Conservation (phyloP, 1,140 invertebrate species). For the Dendrolimus kikuchii region DNA sequence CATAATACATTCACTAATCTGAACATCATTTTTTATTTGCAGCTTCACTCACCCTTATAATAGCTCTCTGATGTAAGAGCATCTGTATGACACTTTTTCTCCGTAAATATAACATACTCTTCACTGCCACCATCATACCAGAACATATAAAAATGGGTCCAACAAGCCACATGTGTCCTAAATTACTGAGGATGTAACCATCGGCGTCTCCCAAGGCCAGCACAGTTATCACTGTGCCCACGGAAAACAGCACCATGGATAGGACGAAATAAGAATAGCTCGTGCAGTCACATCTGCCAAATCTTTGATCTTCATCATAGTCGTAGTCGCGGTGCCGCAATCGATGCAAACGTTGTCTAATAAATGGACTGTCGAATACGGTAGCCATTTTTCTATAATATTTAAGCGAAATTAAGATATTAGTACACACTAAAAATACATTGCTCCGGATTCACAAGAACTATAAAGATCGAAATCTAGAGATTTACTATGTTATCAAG, state of each 20-base stretch:
- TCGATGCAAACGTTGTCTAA: constrained; percentile 74
- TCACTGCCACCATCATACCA: constrained; percentile 79
- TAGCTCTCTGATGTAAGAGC: constrained; percentile 75
- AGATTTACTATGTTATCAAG: no score
- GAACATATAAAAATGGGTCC: constrained; percentile 80
- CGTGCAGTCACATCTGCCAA: constrained; percentile 77
- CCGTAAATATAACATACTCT: constrained; percentile 78
- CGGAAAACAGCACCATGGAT: constrained; percentile 76
- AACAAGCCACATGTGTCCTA: constrained; percentile 80
- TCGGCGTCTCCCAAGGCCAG: constrained; percentile 75
- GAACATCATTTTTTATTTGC: no score
- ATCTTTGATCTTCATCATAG: constrained; percentile 74
- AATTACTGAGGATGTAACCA: constrained; percentile 73
- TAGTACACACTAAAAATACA: constrained; percentile 2
- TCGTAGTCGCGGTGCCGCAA: constrained; percentile 74
- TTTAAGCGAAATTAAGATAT: constrained; percentile 1
- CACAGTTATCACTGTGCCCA: constrained; percentile 78
- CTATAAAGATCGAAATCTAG: no score
- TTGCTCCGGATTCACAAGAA: neutral
- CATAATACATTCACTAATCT: no score
- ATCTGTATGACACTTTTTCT: constrained; percentile 79
- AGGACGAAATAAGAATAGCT: constrained; percentile 78
- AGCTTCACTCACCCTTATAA: constrained; percentile 72
- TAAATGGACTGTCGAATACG: constrained; percentile 75
- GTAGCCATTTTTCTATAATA: constrained; percentile 69